Conservation (phyloP, 2,113 vertebrate species). For the Crotalus tigris region DNA sequence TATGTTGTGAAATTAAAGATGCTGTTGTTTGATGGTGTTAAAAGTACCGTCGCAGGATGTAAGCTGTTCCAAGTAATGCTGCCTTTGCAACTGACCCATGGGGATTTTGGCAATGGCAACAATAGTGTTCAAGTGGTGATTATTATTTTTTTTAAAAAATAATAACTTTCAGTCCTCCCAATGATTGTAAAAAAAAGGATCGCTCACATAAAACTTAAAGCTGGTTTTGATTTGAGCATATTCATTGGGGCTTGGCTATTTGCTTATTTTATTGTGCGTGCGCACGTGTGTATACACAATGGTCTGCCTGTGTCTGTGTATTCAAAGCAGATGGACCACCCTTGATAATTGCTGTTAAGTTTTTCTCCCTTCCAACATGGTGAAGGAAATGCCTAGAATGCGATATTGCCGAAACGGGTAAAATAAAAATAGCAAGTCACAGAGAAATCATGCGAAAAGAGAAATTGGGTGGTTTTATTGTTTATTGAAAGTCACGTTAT, state of each 20-base stretch:
- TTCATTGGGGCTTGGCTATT: not conserved
- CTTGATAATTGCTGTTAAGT: not conserved
- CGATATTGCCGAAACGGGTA: not conserved
- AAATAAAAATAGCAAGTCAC: not conserved
- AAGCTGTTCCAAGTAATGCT: too few species aligned
- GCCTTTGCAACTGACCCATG: too few species aligned
- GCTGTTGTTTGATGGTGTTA: too few species aligned
- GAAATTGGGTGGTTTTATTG: not conserved
- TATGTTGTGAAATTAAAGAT: too few species aligned
- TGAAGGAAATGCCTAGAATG: not conserved
- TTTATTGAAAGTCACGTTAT: not conserved
- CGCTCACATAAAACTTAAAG: not conserved
- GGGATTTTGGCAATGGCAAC: too few species aligned
- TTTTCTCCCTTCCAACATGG: not conserved
- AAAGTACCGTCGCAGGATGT: too few species aligned
- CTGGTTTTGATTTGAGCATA: not conserved
- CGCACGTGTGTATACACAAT: not conserved
- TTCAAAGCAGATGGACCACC: not conserved
- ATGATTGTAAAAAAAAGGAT: not conserved
- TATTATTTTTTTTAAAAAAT: not conserved
- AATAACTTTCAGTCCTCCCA: not conserved
- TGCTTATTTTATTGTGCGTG: not conserved
- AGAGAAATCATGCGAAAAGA: not conserved
- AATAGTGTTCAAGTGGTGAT: not conserved
- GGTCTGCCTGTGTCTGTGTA: not conserved